Conservation (phyloP, 2,797 vertebrate genomes). For the Onychomys arenicola region DNA sequence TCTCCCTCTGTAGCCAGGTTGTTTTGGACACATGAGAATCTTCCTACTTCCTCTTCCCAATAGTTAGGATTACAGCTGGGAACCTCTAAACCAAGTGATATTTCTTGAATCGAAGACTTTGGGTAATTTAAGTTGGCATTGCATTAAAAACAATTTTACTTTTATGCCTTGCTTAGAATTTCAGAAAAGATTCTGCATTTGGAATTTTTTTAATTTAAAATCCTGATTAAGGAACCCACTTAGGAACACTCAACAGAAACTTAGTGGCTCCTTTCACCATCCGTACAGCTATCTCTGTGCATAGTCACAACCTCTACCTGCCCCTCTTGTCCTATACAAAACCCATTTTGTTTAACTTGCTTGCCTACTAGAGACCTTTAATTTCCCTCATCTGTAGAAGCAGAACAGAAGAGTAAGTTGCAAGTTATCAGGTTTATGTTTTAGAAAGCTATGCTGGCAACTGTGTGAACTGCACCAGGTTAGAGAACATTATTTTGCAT, state of each 20-base stretch:
- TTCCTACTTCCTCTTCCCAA: neutral
- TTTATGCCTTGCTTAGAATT: neutral
- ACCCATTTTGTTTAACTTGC: neutral
- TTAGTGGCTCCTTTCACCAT: neutral
- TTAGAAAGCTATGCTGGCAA: constrained; percentile 49
- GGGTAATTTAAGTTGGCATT: neutral
- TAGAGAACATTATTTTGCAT: constrained; percentile 43
- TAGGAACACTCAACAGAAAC: neutral
- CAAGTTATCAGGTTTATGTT: constrained; percentile 9
- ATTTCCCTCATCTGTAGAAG: neutral
- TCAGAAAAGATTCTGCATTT: neutral
- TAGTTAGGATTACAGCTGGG: neutral
- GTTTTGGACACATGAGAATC: neutral
- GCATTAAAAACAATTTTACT: neutral
- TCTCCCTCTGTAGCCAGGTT: neutral
- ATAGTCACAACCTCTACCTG: neutral
- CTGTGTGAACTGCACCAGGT: constrained; percentile 31
- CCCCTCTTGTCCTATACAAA: neutral
- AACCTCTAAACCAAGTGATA: neutral
- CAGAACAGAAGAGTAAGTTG: neutral
- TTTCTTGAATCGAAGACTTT: constrained; percentile 9
- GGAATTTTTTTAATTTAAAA: neutral
- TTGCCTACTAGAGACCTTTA: neutral
- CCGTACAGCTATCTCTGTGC: neutral
- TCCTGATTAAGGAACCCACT: neutral